phyloP scores from a whole-genome alignment of 2,888 invertebrate species.

The Copidosoma aretas region DNA sequence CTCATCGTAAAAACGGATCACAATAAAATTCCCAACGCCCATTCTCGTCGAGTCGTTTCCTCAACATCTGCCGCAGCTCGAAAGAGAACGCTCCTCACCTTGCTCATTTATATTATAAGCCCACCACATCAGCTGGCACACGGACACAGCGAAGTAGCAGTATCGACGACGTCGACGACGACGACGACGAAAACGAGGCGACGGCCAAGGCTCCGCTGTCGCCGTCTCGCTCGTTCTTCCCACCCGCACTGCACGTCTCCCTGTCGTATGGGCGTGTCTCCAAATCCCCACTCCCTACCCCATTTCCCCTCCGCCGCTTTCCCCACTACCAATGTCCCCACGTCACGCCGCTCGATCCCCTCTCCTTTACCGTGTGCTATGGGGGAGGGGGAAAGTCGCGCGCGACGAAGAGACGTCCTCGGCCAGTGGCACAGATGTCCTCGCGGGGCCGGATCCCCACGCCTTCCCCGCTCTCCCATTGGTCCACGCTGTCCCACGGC shows the following conservation, averaged over 20 bases:
- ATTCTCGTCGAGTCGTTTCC: conserved; percentile 1
- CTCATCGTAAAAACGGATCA: no score
- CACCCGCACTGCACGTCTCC: conserved; percentile 34
- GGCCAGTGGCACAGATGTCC: conserved; percentile 34
- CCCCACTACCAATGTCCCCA: conserved; percentile 43
- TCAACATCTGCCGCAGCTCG: conserved; percentile 12
- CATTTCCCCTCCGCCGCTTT: conserved; percentile 54
- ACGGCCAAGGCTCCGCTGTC: conserved; percentile 29
- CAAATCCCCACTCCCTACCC: conserved; percentile 45
- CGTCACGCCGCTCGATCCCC: conserved; percentile 31
- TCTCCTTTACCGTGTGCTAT: conserved; percentile 17
- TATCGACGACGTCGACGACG: conserved; percentile 41
- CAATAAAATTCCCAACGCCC: neutral
- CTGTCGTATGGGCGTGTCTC: conserved; percentile 48
- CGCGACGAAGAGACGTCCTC: conserved; percentile 44
- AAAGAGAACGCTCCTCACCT: neutral
- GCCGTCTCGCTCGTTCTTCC: conserved; percentile 37
- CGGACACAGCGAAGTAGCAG: no score
- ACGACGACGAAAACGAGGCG: conserved; percentile 34
- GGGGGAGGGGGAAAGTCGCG: conserved; percentile 20
- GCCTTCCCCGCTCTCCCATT: conserved; percentile 52
- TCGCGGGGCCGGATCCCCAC: conserved; percentile 34
- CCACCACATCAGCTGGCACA: conserved; percentile 27
- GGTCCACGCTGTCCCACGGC: conserved; percentile 54
- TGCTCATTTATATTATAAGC: no score